Percentiles rank a stretch among this genome's conserved stretches.
Evolutionary conservation across 2,888 invertebrate species (phyloP).

Genomic region (Cancer borealis): DNA sequence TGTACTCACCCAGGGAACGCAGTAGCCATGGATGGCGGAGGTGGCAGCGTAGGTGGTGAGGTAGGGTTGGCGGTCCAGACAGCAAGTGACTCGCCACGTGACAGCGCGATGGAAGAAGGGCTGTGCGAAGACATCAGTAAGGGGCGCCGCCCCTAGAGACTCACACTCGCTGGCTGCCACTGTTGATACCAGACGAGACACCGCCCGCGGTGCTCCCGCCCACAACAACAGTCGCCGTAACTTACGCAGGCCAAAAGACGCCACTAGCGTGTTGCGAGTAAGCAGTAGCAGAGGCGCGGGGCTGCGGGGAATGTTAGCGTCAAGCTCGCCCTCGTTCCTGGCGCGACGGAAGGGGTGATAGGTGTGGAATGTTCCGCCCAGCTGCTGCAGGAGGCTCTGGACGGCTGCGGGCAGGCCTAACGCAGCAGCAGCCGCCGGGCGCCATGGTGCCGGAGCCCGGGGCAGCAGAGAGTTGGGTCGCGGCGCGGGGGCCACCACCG

Average conservation of each 20-base stretch:
- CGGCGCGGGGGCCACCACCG: constrained; percentile 67
- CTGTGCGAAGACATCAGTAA: constrained; percentile 73
- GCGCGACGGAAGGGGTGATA: constrained; percentile 75
- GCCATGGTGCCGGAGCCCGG: constrained; percentile 74
- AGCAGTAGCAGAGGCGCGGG: constrained; percentile 69
- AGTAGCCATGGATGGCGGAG: constrained; percentile 71
- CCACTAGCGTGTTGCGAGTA: constrained; percentile 66
- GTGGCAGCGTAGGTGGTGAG: constrained; percentile 76
- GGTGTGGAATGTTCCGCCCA: constrained; percentile 75
- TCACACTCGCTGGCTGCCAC: constrained; percentile 72
- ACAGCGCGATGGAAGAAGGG: constrained; percentile 76
- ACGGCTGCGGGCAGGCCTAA: constrained; percentile 73
- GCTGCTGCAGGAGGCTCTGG: constrained; percentile 73
- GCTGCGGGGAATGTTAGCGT: constrained; percentile 53
- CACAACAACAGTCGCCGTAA: constrained; percentile 65
- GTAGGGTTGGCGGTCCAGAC: constrained; percentile 75
- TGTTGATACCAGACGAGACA: constrained; percentile 67
- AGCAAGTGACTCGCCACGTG: constrained; percentile 74
- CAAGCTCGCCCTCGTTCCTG: constrained; percentile 53
- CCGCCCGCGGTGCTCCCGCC: constrained; percentile 70
- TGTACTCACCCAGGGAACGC: constrained; percentile 68
- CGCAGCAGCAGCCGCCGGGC: constrained; percentile 67
- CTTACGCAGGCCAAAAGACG: constrained; percentile 71
- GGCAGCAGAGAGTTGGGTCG: constrained; percentile 72
- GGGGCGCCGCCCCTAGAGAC: constrained; percentile 72